Evolutionary conservation across 2,888 invertebrate species (phyloP).

Genomic region (Lasioglossum villosulum): DNA sequence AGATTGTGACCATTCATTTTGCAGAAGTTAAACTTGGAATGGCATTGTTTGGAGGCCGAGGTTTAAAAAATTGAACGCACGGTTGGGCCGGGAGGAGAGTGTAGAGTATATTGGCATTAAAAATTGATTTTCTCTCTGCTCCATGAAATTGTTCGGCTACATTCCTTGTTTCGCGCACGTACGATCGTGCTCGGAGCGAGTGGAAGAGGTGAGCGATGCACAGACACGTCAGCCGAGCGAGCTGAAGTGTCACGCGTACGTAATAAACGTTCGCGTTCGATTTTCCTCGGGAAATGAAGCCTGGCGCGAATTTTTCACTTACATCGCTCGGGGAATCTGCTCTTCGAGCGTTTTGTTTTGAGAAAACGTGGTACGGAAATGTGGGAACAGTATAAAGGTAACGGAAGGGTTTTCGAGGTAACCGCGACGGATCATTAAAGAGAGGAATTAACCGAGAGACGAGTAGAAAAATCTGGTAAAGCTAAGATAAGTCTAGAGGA

Average conservation of each 20-base stretch:
- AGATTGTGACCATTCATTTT: not conserved
- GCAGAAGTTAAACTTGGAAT: not conserved
- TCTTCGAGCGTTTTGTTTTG: not conserved
- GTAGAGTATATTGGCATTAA: not conserved
- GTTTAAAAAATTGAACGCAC: not conserved
- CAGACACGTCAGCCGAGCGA: conserved; percentile 3
- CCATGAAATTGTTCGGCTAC: not conserved
- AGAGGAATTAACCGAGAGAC: not conserved
- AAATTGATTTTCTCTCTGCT: not conserved
- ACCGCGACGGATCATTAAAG: not conserved
- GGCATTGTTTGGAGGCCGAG: not conserved
- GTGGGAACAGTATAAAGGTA: not conserved
- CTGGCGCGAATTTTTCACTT: not conserved
- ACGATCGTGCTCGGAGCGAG: not conserved
- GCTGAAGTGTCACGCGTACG: not conserved
- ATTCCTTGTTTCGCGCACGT: not conserved
- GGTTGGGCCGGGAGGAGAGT: not conserved
- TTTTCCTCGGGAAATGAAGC: not conserved
- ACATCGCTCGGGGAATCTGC: not conserved
- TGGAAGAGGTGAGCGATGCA: not conserved
- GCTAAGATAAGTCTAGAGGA: not conserved
- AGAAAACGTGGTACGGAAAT: not conserved
- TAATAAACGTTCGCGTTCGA: not conserved
- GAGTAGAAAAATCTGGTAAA: not conserved
- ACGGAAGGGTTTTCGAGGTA: not conserved